phyloP scores from a whole-genome alignment of 2,113 vertebrate genomes.

The Corythoichthys haematopterus region DNA sequence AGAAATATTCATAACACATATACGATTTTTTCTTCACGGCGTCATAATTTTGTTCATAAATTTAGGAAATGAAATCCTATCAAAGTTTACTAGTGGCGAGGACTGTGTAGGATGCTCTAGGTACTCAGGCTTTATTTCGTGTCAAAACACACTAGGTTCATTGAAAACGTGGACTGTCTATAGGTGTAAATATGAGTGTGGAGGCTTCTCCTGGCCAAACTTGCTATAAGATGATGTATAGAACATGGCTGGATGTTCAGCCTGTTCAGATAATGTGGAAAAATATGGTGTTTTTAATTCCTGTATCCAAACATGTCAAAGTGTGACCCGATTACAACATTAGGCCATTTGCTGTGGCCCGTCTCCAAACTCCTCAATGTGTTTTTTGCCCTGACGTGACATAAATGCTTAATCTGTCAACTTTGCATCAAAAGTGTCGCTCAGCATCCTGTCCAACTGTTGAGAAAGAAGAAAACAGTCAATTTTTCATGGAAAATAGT shows the following conservation, averaged over 20 bases:
- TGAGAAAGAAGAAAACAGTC: constrained; percentile 49
- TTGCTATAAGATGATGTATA: too few species aligned
- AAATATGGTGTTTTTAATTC: neutral
- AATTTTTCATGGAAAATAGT: constrained; percentile 43
- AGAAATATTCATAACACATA: neutral
- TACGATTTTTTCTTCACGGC: neutral
- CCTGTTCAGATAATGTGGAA: too few species aligned
- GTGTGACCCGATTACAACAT: constrained; percentile 33
- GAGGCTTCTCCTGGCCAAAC: too few species aligned
- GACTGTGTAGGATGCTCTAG: too few species aligned
- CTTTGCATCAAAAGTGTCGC: constrained; percentile 55
- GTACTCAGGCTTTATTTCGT: neutral
- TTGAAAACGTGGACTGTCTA: too few species aligned
- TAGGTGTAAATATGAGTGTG: too few species aligned
- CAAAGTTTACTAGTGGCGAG: neutral
- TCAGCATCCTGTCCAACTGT: constrained; percentile 61
- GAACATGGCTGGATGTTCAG: too few species aligned
- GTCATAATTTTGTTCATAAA: neutral
- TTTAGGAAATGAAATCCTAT: neutral
- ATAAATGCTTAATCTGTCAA: constrained; percentile 56
- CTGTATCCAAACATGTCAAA: constrained; percentile 9
- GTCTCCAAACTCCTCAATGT: constrained; percentile 41
- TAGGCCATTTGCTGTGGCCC: constrained; percentile 30
- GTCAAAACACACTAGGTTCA: too few species aligned
- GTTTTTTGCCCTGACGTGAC: constrained; percentile 37